phyloP scores from a whole-genome alignment of 2,797 vertebrate species.

The Emys orbicularis region DNA sequence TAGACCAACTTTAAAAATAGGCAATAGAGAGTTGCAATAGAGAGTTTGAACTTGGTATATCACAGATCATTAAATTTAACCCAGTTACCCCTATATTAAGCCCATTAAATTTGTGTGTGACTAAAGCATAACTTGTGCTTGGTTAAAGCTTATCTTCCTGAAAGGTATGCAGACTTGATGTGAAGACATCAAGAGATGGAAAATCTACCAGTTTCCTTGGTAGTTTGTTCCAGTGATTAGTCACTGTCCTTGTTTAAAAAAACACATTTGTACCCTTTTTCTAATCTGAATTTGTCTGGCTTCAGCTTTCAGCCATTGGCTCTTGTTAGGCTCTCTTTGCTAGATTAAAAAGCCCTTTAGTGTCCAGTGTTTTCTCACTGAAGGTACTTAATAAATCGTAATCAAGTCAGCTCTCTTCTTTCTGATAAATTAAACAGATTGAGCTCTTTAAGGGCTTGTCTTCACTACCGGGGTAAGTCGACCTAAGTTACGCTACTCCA shows the following conservation, averaged over 20 bases:
- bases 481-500: too few relatives aligned
- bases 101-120: constrained; percentile 45
- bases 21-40: constrained; percentile 3
- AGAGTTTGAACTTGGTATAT: constrained; percentile 29
- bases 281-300: constrained; percentile 39
- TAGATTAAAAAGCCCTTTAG: not conserved
- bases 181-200: constrained; percentile 31
- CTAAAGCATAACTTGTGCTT: not conserved
- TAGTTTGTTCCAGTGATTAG: constrained; percentile 55
- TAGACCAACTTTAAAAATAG: not conserved
- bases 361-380: not conserved
- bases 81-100: constrained; percentile 18
- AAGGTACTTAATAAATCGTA: not conserved
- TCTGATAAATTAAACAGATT: not conserved
- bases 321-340: not conserved
- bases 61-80: constrained; percentile 62
- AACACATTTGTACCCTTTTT: not conserved
- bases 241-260: not conserved
- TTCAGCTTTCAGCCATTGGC: constrained; percentile 9
- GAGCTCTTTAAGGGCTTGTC: not conserved
- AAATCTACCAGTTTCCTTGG: constrained; percentile 38
- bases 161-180: constrained; percentile 39
- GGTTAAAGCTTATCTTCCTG: not conserved
- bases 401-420: not conserved
- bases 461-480: too few relatives aligned